Percentiles rank a stretch among this genome's conserved stretches.
Conservation (phyloP, 2,888 invertebrate species). For the Chydorus sphaericus region DNA sequence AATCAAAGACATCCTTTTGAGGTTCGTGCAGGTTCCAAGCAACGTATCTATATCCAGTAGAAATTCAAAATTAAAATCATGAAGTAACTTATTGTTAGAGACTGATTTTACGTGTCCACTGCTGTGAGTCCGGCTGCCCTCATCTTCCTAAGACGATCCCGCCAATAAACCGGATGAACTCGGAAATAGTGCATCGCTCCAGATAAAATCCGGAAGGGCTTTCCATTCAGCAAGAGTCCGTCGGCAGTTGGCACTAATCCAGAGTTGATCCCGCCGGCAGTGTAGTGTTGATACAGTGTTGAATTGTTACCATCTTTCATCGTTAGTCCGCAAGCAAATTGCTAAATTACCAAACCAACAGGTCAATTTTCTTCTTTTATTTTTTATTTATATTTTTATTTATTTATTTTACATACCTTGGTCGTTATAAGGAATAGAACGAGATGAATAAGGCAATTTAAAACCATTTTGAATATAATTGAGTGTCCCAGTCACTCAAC, state of each 20-base stretch:
- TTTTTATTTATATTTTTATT: too few species aligned
- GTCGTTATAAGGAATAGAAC: too few species aligned
- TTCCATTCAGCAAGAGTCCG: constrained; percentile 28
- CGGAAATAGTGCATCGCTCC: constrained; percentile 41
- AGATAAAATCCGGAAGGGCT: constrained; percentile 31
- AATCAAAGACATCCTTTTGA: constrained; percentile 27
- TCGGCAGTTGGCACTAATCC: constrained; percentile 25
- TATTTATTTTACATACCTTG: too few species aligned
- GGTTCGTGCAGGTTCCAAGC: constrained; percentile 34
- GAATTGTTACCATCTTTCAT: too few species aligned
- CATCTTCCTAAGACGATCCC: constrained; percentile 35
- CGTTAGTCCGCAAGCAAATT: too few species aligned
- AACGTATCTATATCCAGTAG: constrained; percentile 26
- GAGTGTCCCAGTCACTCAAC: too few species aligned
- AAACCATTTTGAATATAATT: too few species aligned
- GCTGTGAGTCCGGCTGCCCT: constrained; percentile 37
- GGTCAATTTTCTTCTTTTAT: too few species aligned
- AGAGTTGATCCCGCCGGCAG: constrained; percentile 26
- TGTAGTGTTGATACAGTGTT: constrained; percentile 34
- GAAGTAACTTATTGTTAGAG: constrained; percentile 15
- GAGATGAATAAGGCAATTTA: too few species aligned
- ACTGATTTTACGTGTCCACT: constrained; percentile 31
- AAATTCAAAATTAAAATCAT: constrained; percentile 15
- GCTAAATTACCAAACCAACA: too few species aligned
- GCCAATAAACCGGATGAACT: constrained; percentile 36